Evolutionary conservation across 2,797 vertebrate genomes (phyloP).

Genomic region (Pseudochirops cupreus): DNA sequence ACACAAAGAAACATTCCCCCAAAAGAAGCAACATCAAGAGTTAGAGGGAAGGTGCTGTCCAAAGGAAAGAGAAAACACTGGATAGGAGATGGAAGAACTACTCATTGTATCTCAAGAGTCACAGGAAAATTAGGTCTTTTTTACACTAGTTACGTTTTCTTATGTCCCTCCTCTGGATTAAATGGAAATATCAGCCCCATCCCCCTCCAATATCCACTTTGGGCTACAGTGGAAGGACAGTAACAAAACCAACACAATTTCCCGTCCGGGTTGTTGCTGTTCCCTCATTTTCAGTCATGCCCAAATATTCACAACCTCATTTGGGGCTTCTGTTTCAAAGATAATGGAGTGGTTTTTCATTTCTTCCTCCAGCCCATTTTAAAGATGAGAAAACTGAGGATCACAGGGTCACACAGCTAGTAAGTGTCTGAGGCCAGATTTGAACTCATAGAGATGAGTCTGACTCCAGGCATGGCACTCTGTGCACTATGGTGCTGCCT

Average conservation of each 20-base stretch:
- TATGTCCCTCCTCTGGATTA: not conserved
- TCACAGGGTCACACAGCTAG: not conserved
- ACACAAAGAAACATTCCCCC: not conserved
- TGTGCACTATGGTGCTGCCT: not conserved
- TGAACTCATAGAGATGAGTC: not conserved
- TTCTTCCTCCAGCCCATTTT: not conserved
- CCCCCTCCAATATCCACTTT: not conserved
- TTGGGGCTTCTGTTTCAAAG: not conserved
- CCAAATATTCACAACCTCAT: no score
- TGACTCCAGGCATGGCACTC: not conserved
- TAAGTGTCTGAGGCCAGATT: not conserved
- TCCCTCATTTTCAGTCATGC: no score
- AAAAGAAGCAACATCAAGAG: not conserved
- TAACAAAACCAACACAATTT: not conserved
- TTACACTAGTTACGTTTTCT: not conserved
- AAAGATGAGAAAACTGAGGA: not conserved
- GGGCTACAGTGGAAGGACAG: not conserved
- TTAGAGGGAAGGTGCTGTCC: no score
- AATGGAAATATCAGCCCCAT: not conserved
- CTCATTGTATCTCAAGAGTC: not conserved
- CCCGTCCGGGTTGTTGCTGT: not conserved
- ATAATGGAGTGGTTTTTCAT: not conserved
- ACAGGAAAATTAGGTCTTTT: not conserved
- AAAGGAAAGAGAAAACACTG: not conserved
- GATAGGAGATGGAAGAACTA: not conserved